These are phyloP conservation scores for Leptobrachium leishanense DNA, from an alignment of 2,113 vertebrate genomes.

Conservation along the genomic window DNA sequence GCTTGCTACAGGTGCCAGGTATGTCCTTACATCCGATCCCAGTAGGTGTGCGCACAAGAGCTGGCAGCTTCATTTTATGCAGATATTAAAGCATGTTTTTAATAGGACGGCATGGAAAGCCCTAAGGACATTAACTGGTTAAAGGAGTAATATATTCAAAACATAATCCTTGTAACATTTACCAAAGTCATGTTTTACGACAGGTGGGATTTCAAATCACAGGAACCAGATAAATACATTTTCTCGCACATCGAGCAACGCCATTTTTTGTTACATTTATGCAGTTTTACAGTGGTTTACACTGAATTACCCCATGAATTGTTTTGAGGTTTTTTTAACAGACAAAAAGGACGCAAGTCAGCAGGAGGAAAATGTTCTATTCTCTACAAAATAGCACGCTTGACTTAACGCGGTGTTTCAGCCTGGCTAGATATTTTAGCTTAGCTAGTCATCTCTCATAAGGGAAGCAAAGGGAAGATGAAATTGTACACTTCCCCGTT, in stretches of 20 bases:
- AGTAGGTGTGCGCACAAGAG: too few species aligned
- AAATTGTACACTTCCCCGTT: constrained; percentile 45
- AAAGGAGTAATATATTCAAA: too few species aligned
- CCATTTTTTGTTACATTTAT: not conserved
- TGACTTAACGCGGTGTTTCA: constrained; percentile 42
- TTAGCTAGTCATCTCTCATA: constrained; percentile 48
- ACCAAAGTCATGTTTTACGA: too few species aligned
- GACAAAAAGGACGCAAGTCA: constrained; percentile 37
- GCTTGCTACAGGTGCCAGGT: too few species aligned
- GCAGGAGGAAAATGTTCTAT: constrained; percentile 34
- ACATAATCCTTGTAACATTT: too few species aligned
- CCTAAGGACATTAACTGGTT: too few species aligned
- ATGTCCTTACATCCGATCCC: too few species aligned
- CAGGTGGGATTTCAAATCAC: too few species aligned
- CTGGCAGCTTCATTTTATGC: too few species aligned
- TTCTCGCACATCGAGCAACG: not conserved
- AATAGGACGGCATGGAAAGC: too few species aligned
- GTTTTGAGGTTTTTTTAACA: constrained; percentile 31
- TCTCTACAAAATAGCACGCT: constrained; percentile 35
- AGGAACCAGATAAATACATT: not conserved
- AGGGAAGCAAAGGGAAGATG: constrained; percentile 27
- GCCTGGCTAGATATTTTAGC: constrained; percentile 46
- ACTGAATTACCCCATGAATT: constrained; percentile 15
- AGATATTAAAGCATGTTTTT: too few species aligned
- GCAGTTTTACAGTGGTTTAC: not conserved